Base-by-base conservation (phyloP, 2,888 invertebrate genomes). In the Lordiphosa fenestrarum region DNA sequence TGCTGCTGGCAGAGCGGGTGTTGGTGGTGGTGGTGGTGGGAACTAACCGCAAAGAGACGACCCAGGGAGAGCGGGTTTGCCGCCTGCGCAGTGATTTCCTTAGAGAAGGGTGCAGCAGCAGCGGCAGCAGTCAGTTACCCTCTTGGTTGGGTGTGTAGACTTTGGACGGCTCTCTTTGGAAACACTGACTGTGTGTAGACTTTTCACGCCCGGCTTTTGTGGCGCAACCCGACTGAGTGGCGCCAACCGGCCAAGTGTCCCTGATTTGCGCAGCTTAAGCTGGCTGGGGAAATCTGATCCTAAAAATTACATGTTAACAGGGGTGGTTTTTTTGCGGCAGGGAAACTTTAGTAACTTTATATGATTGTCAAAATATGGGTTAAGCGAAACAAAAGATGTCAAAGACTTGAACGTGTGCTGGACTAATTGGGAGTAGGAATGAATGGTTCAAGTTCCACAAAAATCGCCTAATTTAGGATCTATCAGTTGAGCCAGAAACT, bases 51-150 rank as follows among this genome's bases (percentile, higher is more conserved):
- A 48, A 40, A 51, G 30, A 49, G 56, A 46, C 44, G 56, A 46
- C 44, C 21, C 30, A 47, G 38, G 12, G 46, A 33, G 48, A 48
- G 56, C 36, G 51, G 37, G 50, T 36, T 25, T n/a, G 10, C 15
- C 60, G 70, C 65, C 46, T 74, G 82, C 78, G 78, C 73, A 56
- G n/a, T 56, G 56, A 19, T 66, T 69, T 60, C 33, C 54, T 39
- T 25, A 38, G 19, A 35, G 69, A 73, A 77, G 81, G 77, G 81
- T 77, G 76, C 73, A 76, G 80, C 46, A 12, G 4, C 15, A 15
- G 76, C 73, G 73, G 80, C 46, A 12, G 4, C 15, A 15, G 4
- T 19, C 30, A 30, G 15, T 40, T 54, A 47, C 77, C 73, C 62
- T 50, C 37, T 49, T 25, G 25, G 25, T 25, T 1, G 2, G 25